Evolutionary conservation across 2,113 vertebrate species (phyloP).

Genomic region (Pelvicachromis taeniatus): DNA sequence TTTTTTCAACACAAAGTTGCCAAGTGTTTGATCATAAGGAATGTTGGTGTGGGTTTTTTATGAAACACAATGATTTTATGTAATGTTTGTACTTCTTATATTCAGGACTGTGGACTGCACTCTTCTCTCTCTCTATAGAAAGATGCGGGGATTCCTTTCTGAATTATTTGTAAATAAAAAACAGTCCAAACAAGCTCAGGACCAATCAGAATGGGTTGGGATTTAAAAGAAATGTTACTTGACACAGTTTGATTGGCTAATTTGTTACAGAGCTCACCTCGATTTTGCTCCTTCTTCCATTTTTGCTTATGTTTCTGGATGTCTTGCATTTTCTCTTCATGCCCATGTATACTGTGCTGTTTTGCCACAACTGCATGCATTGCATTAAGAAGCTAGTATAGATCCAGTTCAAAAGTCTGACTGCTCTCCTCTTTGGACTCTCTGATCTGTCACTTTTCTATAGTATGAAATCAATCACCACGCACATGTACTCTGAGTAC

Average conservation of each 20-base stretch:
- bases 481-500: not conserved
- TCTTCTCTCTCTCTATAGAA: not conserved
- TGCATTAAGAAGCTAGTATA: no score
- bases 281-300: not conserved
- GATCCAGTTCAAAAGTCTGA: not conserved
- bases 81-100: not conserved
- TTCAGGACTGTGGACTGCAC: not conserved
- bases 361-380: no score
- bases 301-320: not conserved
- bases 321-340: not conserved
- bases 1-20: not conserved
- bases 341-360: not conserved
- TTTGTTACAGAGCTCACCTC: not conserved
- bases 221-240: no score
- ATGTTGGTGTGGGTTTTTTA: not conserved
- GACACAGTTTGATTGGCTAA: not conserved
- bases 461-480: conserved; percentile 10
- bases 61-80: not conserved
- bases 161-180: not conserved
- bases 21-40: not conserved
- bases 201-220: not conserved
- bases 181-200: not conserved
- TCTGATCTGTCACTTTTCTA: not conserved
- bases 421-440: not conserved
- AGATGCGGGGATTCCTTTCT: not conserved